A percentile compares a stretch with the other conserved stretches of the same genome.
phyloP scores from a whole-genome alignment of 1,140 invertebrate genomes.

The Drosophila erecta region DNA sequence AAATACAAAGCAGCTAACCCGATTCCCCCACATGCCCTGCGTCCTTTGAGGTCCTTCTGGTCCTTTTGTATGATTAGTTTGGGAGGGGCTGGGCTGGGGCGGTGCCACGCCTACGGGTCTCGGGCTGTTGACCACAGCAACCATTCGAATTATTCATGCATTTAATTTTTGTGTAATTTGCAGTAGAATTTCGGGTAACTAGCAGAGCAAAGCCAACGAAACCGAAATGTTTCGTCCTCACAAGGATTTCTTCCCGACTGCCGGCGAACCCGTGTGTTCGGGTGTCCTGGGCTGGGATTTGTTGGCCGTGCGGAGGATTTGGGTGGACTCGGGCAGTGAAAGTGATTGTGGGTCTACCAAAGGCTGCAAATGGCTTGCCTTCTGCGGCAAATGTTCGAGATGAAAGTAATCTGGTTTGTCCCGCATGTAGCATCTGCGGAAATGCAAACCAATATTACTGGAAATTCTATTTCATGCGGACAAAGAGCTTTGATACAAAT shows the following conservation, averaged over 20 bases:
- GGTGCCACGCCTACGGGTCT: slow-evolving; percentile 38
- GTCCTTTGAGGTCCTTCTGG: slow-evolving; percentile 30
- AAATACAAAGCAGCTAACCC: slow-evolving; percentile 72
- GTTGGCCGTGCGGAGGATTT: neutral
- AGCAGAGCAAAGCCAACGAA: slow-evolving; percentile 63
- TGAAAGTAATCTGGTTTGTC: slow-evolving; percentile 8
- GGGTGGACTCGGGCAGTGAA: slow-evolving; percentile 41
- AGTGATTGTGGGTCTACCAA: slow-evolving; percentile 41
- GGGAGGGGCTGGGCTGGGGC: neutral
- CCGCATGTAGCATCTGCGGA: slow-evolving; percentile 5
- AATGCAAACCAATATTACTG: slow-evolving; percentile 39
- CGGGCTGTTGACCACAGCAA: slow-evolving; percentile 73
- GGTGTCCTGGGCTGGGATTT: slow-evolving; percentile 1
- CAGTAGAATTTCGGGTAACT: slow-evolving; percentile 71
- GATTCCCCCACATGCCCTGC: slow-evolving; percentile 8
- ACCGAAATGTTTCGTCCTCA: slow-evolving; percentile 64
- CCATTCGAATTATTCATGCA: slow-evolving; percentile 82
- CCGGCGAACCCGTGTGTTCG: slow-evolving; percentile 20
- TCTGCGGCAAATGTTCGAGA: slow-evolving; percentile 22
- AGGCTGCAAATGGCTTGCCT: slow-evolving; percentile 23
- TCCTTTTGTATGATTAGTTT: slow-evolving; percentile 62
- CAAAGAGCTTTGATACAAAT: no score
- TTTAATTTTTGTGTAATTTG: slow-evolving; percentile 83
- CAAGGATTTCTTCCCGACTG: slow-evolving; percentile 24
- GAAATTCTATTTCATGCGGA: slow-evolving; percentile 36